phyloP scores from a whole-genome alignment of 2,888 invertebrate genomes.

The Cordilura impudica region DNA sequence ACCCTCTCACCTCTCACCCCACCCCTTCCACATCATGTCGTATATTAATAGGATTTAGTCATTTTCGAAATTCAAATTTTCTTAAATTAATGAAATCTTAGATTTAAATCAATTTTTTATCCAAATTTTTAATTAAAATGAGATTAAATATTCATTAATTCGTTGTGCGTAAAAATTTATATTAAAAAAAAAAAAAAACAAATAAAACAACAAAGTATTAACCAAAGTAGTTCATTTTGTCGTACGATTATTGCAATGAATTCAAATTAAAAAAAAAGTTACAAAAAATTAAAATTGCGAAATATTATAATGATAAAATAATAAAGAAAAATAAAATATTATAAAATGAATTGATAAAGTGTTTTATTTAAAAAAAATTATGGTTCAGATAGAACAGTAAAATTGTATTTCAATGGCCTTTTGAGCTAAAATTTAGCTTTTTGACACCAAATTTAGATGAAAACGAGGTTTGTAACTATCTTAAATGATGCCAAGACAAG shows the following conservation, averaged over 20 bases:
- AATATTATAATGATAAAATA: conserved; percentile 54
- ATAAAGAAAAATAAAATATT: conserved; percentile 52
- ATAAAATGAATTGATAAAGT: conserved; percentile 1
- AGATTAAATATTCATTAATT: conserved; percentile 4
- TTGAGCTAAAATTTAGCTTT: no score
- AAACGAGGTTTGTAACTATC: no score
- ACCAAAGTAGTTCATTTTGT: conserved; percentile 52
- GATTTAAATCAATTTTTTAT: conserved; percentile 53
- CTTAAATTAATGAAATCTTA: conserved; percentile 18
- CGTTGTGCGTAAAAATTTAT: conserved; percentile 22
- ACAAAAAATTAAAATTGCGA: conserved; percentile 51
- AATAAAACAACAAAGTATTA: conserved; percentile 21
- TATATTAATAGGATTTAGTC: conserved; percentile 43
- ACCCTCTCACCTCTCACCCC: not conserved
- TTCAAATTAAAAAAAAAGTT: conserved; percentile 48
- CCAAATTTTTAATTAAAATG: conserved; percentile 18
- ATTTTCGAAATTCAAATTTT: conserved; percentile 39
- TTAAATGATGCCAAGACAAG: no score
- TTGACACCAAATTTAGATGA: no score
- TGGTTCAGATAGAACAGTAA: no score
- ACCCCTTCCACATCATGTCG: conserved; percentile 16
- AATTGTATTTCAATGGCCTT: no score
- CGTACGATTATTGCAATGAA: conserved; percentile 53
- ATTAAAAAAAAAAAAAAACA: not conserved
- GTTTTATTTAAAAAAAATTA: not conserved